Conservation (phyloP, 2,888 invertebrate genomes). For the Alcis repandata region DNA sequence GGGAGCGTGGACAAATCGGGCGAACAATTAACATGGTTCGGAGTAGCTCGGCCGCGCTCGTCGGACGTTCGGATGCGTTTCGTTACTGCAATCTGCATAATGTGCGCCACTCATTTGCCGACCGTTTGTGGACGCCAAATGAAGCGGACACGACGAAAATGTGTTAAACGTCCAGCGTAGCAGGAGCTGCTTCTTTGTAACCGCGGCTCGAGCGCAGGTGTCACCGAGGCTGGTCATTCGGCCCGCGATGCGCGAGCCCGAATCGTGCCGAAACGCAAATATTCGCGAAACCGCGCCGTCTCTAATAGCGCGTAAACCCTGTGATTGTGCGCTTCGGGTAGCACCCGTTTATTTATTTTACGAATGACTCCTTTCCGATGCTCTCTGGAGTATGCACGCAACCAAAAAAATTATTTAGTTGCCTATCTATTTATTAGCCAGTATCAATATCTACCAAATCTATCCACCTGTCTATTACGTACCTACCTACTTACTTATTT, state of each 20-base stretch:
- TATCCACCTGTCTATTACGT: neutral
- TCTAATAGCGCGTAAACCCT: conserved; percentile 76
- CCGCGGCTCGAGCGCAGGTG: conserved; percentile 42
- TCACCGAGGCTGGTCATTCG: conserved; percentile 52
- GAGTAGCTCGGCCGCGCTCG: conserved; percentile 48
- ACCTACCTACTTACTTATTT: too few relatives aligned
- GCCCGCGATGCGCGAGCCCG: conserved; percentile 47
- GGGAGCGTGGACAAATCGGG: conserved; percentile 57
- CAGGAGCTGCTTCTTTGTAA: conserved; percentile 52
- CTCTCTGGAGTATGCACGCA: conserved; percentile 31
- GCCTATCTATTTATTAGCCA: too few relatives aligned
- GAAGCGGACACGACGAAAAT: conserved; percentile 69
- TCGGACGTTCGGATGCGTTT: conserved; percentile 62
- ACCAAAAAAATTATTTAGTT: conserved; percentile 31
- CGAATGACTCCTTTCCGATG: conserved; percentile 56
- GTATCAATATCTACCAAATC: neutral
- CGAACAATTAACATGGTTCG: conserved; percentile 67
- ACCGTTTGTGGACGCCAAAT: conserved; percentile 78
- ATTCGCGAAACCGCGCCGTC: conserved; percentile 60
- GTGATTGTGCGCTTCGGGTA: conserved; percentile 67
- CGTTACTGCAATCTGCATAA: conserved; percentile 77
- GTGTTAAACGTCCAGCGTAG: conserved; percentile 60
- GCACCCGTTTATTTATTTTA: conserved; percentile 64
- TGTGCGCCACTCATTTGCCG: conserved; percentile 74
- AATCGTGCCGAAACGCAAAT: conserved; percentile 62